Conservation (phyloP, 2,113 vertebrate species). For the Hemicordylus capensis region DNA sequence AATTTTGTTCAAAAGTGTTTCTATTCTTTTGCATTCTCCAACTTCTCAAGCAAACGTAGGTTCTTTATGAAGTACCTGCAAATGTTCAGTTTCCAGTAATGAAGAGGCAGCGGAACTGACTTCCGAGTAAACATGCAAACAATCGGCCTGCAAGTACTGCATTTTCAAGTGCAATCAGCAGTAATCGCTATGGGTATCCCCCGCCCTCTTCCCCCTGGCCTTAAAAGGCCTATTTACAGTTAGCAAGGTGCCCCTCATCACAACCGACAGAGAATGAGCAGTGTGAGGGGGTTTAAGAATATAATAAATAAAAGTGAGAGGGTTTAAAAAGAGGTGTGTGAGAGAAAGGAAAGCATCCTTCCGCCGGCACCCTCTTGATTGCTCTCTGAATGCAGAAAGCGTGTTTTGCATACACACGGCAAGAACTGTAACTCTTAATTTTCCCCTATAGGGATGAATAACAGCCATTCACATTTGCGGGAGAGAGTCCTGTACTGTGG, state of each 20-base stretch:
- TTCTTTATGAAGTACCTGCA: not conserved
- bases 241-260: not conserved
- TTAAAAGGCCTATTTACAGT: not conserved
- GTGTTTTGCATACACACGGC: no score
- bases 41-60: not conserved
- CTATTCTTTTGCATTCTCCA: not conserved
- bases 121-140: not conserved
- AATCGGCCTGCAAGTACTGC: not conserved
- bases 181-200: not conserved
- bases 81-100: not conserved
- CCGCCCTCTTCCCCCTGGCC: not conserved
- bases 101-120: not conserved
- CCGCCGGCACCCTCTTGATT: no score
- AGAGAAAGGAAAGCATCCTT: no score
- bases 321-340: no score
- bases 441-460: no score
- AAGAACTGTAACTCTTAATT: no score
- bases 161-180: not conserved
- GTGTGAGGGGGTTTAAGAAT: no score
- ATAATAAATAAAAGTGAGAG: no score
- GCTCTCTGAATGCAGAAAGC: no score
- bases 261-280: not conserved
- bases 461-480: no score
- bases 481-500: no score
- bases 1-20: not conserved